These are phyloP conservation scores for Epistrophella euchroma DNA, from an alignment of 2,888 invertebrate genomes.

Conservation along the genomic window DNA sequence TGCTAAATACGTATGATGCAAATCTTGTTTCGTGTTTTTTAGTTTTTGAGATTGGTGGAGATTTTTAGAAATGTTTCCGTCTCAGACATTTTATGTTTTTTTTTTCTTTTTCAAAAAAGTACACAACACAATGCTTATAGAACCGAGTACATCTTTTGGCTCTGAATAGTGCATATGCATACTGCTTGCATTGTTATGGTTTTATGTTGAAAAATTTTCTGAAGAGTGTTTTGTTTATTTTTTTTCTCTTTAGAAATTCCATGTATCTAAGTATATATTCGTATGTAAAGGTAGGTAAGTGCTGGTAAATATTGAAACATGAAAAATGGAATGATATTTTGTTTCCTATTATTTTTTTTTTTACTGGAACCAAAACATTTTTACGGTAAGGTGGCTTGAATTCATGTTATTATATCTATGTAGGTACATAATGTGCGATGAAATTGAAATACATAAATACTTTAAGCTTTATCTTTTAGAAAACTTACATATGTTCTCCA, in stretches of 20 bases:
- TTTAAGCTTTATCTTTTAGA: background rate
- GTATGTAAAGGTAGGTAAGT: background rate
- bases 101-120: constrained; percentile 15
- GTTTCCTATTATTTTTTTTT: background rate
- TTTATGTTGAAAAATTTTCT: constrained; percentile 23
- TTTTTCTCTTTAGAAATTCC: constrained; percentile 9
- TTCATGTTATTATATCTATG: background rate
- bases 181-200: constrained; percentile 40
- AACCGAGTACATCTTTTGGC: constrained; percentile 15
- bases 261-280: background rate
- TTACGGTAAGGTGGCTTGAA: background rate
- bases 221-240: constrained; percentile 8
- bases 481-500: too few species aligned
- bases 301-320: constrained; percentile 7
- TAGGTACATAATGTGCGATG: too few species aligned
- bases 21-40: background rate
- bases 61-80: constrained; percentile 48
- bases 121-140: constrained; percentile 27
- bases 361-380: background rate
- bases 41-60: constrained; percentile 34
- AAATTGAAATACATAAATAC: background rate
- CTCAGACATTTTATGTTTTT: constrained; percentile 26
- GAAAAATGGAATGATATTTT: background rate
- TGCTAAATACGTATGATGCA: background rate
- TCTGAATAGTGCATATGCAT: constrained; percentile 40